Evolutionary conservation across 2,113 vertebrate species (phyloP), one percentile per base, ranked within the genome.

Genomic region (Fulmarus glacialis): DNA sequence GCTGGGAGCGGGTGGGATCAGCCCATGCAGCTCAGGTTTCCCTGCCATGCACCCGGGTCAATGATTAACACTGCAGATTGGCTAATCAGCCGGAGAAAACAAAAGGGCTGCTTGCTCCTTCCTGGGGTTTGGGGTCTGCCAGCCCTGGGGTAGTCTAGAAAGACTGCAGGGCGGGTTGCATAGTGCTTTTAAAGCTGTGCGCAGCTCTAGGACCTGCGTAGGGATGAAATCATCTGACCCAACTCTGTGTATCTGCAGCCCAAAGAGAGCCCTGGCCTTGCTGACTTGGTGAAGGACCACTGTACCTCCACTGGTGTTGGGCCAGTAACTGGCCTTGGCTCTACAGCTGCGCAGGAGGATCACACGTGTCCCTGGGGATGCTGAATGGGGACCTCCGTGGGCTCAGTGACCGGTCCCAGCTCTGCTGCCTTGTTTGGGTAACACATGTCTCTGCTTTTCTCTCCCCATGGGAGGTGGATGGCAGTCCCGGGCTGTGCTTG

Each of bases 51-150:
- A 83, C 55, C 79, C 40, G 43, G 60, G 81, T 97, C 91, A 98
- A 97, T 97, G 87, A 97, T 98, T 97, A 97, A 97, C 82, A 6
- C 53, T 30, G 77, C 89, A 73, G 70, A 62, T 50, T 50, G 21
- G 68, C 58, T 58, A 23, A 91, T 85, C 62, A 32, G 75, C 0
- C 0, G 68, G 67, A 77, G 78, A 29, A 93, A 92, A 93, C 84
- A 92, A 83, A 82, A 73, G n/a, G 19, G 38, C 77, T 85, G 70
- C 79, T 27, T 77, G 13, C 18, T 16, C 40, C 30, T 81, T 60
- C 36, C 34, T 19, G 38, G 11, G 6, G 1, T 21, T 60, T 34
- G 66, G 93, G 78, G 72, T 89, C 70, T 92, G 88, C 20, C 20
- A 32, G 20, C 12, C 36, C 59, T 11, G 64, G 26, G 79, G 7